Evolutionary conservation across 2,113 vertebrate genomes (phyloP).

Genomic region (Ondatra zibethicus): DNA sequence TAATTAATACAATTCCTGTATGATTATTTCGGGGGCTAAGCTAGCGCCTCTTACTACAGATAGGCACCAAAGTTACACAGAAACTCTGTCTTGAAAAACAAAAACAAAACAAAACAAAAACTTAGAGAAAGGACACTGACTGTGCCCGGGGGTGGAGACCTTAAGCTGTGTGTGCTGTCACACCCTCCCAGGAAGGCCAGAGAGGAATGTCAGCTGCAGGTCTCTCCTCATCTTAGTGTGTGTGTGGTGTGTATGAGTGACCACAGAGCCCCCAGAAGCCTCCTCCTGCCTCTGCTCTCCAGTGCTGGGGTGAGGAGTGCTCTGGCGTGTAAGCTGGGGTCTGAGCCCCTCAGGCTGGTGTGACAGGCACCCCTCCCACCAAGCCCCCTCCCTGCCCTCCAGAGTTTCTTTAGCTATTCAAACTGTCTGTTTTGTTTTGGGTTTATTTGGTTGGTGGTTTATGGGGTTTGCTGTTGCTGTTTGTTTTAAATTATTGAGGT

Average conservation of each 20-base stretch:
- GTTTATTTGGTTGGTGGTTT: neutral
- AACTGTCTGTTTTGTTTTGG: neutral
- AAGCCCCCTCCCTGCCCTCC: neutral
- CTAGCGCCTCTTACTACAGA: no score
- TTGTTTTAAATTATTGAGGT: neutral
- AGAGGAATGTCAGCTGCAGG: neutral
- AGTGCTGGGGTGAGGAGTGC: neutral
- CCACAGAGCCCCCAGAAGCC: neutral
- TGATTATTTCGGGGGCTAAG: no score
- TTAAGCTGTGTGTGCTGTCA: neutral
- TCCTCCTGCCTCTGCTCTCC: neutral
- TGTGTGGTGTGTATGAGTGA: no score
- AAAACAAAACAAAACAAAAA: neutral
- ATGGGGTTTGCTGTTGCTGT: neutral
- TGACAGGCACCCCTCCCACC: no score
- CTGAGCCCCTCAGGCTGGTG: accelerated
- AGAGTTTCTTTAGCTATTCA: neutral
- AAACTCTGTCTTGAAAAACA: no score
- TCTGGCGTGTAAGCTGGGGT: neutral
- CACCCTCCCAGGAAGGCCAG: neutral
- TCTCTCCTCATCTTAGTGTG: neutral
- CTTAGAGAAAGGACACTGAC: neutral
- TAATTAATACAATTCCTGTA: no score
- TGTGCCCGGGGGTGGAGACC: no score
- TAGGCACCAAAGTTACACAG: no score